A percentile compares a stretch with the other conserved stretches of the same genome.
These are phyloP conservation scores for Poeciliopsis occidentalis DNA, from an alignment of 2,113 vertebrate genomes.

Conservation along the genomic window DNA sequence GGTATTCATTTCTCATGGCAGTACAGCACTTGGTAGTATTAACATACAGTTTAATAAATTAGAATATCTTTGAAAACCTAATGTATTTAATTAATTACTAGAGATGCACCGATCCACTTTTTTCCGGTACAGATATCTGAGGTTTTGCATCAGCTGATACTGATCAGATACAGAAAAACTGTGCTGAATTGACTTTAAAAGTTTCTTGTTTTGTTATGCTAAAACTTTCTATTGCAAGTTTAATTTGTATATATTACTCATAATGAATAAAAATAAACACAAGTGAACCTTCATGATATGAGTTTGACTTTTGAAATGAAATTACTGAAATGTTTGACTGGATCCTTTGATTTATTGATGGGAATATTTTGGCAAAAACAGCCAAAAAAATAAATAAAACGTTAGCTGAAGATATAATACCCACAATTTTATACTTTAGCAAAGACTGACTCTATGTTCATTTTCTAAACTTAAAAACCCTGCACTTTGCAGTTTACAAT, in stretches of 20 bases:
- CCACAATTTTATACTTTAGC: background rate
- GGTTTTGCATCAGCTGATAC: too few relatives aligned
- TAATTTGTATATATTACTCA: too few relatives aligned
- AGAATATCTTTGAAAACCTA: background rate
- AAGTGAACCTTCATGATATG: too few relatives aligned
- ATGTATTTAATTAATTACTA: background rate
- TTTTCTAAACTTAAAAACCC: slow-evolving; percentile 1
- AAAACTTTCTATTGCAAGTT: too few relatives aligned
- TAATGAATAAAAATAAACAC: too few relatives aligned
- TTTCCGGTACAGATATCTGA: too few relatives aligned
- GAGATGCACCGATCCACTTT: too few relatives aligned
- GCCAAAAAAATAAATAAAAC: background rate
- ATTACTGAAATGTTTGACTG: background rate
- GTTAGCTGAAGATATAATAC: background rate
- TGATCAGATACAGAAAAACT: too few relatives aligned
- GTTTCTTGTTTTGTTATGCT: too few relatives aligned
- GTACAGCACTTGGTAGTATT: background rate
- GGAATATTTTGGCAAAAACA: background rate
- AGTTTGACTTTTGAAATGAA: background rate
- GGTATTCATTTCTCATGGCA: background rate
- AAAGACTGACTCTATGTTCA: slow-evolving; percentile 3
- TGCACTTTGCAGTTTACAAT: slow-evolving; percentile 6
- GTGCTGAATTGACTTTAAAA: too few relatives aligned
- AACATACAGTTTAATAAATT: background rate
- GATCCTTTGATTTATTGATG: background rate